Evolutionary conservation across 2,797 vertebrate genomes (phyloP).

Genomic region (Urocyon cinereoargenteus): DNA sequence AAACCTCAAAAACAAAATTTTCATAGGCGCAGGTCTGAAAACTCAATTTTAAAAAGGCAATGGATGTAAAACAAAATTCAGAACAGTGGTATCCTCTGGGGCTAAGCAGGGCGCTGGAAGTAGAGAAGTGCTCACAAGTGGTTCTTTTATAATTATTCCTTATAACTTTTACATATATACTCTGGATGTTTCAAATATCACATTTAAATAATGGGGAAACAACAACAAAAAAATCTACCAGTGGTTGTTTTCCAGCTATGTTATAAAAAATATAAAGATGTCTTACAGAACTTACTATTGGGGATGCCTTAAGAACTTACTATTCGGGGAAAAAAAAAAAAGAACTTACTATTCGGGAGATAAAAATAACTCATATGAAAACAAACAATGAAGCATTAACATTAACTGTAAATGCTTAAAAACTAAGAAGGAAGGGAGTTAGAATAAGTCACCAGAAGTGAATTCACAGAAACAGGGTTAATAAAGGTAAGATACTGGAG

Average conservation of each 20-base stretch:
- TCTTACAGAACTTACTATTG: not conserved
- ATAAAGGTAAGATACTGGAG: not conserved
- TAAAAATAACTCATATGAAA: conserved; percentile 48
- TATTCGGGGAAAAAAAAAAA: too few relatives aligned
- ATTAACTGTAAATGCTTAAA: not conserved
- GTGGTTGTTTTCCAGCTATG: not conserved
- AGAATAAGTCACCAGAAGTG: not conserved
- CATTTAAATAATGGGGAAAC: not conserved
- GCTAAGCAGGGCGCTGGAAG: not conserved
- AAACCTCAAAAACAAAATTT: not conserved
- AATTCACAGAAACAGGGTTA: not conserved
- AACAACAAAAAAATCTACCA: not conserved
- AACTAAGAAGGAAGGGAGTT: not conserved
- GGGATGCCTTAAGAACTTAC: not conserved
- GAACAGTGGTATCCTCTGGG: not conserved
- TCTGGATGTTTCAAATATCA: not conserved
- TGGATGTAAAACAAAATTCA: not conserved
- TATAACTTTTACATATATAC: not conserved
- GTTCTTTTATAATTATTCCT: conserved; percentile 27
- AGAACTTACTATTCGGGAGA: not conserved
- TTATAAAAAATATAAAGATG: not conserved
- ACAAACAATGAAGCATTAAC: conserved; percentile 2
- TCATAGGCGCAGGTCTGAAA: not conserved
- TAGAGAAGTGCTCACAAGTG: not conserved
- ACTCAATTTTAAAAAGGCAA: conserved; percentile 38